phyloP scores from a whole-genome alignment of 1,140 invertebrate species.

The Apis cerana region DNA sequence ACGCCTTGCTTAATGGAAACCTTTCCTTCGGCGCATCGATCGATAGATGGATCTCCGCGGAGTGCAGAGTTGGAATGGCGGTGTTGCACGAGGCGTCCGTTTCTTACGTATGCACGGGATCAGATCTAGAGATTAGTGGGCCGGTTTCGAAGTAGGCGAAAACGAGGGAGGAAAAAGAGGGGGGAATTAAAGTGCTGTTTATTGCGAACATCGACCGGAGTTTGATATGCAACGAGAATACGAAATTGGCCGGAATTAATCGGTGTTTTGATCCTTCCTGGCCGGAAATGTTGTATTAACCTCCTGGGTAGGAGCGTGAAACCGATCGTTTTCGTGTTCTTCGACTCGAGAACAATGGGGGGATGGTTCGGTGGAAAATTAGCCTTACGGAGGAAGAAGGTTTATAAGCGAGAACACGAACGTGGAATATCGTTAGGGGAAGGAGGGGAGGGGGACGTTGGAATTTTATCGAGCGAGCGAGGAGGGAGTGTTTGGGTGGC shows the following conservation, averaged over 20 bases:
- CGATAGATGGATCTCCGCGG: conserved; percentile 61
- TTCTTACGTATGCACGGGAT: conserved; percentile 56
- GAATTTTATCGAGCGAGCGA: no score
- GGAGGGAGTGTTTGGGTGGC: no score
- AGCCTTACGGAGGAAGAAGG: no score
- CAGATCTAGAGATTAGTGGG: conserved; percentile 22
- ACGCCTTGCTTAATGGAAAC: conserved; percentile 67
- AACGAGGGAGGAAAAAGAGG: not conserved
- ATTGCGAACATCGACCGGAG: not conserved
- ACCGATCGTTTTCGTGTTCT: conserved; percentile 12
- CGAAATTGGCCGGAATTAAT: conserved; percentile 11
- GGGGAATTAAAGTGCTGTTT: conserved; percentile 24
- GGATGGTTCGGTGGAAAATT: not conserved
- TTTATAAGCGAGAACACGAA: not conserved
- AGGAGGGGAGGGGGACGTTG: no score
- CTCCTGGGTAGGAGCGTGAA: not conserved
- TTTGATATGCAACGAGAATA: conserved; percentile 21
- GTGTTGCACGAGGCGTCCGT: conserved; percentile 40
- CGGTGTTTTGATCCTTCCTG: conserved; percentile 25
- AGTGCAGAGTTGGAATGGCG: conserved; percentile 36
- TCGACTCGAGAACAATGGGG: not conserved
- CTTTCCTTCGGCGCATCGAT: conserved; percentile 56
- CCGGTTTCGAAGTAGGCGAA: no score
- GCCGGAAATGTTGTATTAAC: conserved; percentile 21
- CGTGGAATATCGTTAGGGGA: not conserved